A percentile compares a stretch with the other conserved stretches of the same genome.
Evolutionary conservation across 2,888 invertebrate genomes (phyloP).

Genomic region (Tholera decimalis): DNA sequence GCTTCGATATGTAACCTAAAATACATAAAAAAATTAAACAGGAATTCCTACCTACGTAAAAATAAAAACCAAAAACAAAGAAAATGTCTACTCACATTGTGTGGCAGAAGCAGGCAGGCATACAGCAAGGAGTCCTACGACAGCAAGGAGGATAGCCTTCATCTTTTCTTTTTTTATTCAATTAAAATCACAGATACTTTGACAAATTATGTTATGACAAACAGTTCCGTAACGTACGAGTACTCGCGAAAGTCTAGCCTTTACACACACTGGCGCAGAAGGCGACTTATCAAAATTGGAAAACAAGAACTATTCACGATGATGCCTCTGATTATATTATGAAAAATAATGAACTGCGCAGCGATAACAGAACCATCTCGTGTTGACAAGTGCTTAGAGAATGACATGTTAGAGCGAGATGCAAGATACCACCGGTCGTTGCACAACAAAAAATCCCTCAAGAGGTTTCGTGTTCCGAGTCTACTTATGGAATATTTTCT

Average conservation of each 20-base stretch:
- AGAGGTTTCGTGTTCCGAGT: constrained; percentile 89
- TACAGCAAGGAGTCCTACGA: constrained; percentile 88
- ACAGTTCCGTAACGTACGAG: constrained; percentile 69
- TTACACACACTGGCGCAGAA: constrained; percentile 98
- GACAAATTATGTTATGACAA: constrained; percentile 75
- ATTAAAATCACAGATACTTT: constrained; percentile 89
- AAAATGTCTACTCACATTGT: constrained; percentile 93
- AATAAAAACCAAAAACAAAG: constrained; percentile 55
- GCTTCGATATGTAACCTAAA: not conserved
- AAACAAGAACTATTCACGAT: constrained; percentile 77
- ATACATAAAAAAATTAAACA: constrained; percentile 3
- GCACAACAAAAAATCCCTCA: constrained; percentile 71
- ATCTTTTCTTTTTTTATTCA: constrained; percentile 83
- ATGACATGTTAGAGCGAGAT: constrained; percentile 81
- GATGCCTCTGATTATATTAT: constrained; percentile 79
- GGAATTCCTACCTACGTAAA: not conserved
- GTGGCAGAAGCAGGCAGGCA: constrained; percentile 89
- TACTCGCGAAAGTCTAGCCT: constrained; percentile 92
- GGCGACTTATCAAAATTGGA: constrained; percentile 91
- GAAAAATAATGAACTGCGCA: constrained; percentile 86
- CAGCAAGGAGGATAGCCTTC: constrained; percentile 90
- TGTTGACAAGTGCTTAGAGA: constrained; percentile 82
- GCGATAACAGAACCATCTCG: constrained; percentile 85
- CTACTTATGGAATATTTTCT: constrained; percentile 74
- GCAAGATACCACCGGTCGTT: constrained; percentile 67